Evolutionary conservation across 2,888 invertebrate species (phyloP).

Genomic region (Julus scandinavius): DNA sequence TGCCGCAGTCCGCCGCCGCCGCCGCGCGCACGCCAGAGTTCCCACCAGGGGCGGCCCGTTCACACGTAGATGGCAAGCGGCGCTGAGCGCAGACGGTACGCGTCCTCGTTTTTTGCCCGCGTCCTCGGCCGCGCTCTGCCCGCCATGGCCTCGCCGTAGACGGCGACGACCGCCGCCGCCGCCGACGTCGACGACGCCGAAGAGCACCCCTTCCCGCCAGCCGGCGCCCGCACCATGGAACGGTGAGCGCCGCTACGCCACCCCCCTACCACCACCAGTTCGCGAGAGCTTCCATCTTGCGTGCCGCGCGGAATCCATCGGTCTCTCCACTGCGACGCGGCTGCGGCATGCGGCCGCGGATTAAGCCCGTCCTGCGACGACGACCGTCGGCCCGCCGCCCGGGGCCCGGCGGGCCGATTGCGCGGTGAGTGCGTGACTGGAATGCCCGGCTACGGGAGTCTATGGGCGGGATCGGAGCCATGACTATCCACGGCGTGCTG

Average conservation of each 20-base stretch:
- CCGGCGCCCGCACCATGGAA: background rate
- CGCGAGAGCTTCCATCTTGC: too few species aligned
- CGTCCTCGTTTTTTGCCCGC: background rate
- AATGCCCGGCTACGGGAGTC: slow-evolving; percentile 58
- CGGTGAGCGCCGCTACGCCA: background rate
- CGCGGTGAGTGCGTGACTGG: slow-evolving; percentile 55
- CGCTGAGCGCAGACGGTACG: background rate
- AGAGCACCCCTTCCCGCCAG: too few species aligned
- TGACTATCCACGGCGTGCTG: slow-evolving; percentile 58
- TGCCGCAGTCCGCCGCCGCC: background rate
- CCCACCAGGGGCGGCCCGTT: slow-evolving; percentile 36
- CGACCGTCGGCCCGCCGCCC: background rate
- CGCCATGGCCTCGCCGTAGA: slow-evolving; percentile 28
- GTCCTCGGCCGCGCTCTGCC: background rate
- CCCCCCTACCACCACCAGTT: too few species aligned
- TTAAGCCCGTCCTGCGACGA: background rate
- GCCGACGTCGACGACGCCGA: background rate
- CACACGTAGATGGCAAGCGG: slow-evolving; percentile 25
- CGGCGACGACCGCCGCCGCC: background rate
- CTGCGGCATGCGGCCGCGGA: slow-evolving; percentile 20
- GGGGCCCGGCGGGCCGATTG: background rate
- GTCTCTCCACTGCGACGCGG: too few species aligned
- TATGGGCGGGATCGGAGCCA: slow-evolving; percentile 58
- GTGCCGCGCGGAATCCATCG: too few species aligned
- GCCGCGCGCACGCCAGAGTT: background rate